phyloP scores from a whole-genome alignment of 2,888 invertebrate genomes.

The Baccha elongata region DNA sequence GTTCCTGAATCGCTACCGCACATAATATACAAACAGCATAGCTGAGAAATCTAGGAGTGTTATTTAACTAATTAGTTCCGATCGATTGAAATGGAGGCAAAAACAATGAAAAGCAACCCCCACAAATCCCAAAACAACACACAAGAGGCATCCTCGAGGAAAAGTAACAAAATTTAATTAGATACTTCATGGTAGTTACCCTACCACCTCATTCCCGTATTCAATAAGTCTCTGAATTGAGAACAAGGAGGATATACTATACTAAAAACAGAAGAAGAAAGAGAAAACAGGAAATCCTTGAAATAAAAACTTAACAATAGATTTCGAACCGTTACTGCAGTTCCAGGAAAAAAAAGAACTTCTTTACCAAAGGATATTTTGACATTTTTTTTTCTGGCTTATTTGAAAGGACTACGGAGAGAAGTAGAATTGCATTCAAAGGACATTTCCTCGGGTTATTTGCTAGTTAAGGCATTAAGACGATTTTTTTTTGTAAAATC shows the following conservation, averaged over 20 bases:
- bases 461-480: conserved; percentile 52
- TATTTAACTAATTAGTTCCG: conserved; percentile 61
- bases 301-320: conserved; percentile 55
- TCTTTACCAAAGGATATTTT: conserved; percentile 29
- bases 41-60: background rate
- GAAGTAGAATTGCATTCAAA: conserved; percentile 47
- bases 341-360: conserved; percentile 35
- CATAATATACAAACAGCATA: conserved; percentile 7
- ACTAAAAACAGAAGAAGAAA: background rate
- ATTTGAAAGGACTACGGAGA: background rate
- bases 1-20: background rate
- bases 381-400: conserved; percentile 1
- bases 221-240: conserved; percentile 46
- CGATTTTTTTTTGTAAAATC: conserved; percentile 31
- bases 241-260: conserved; percentile 8
- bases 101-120: conserved; percentile 18
- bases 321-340: conserved; percentile 53
- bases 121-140: conserved; percentile 9
- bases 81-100: conserved; percentile 57
- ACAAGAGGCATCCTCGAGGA: conserved; percentile 40
- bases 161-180: conserved; percentile 66
- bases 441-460: conserved; percentile 54
- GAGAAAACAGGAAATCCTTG: conserved; percentile 22
- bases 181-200: conserved; percentile 47
- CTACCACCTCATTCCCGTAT: background rate